A percentile compares a stretch with the other conserved stretches of the same genome.
phyloP scores from a whole-genome alignment of 2,797 vertebrate genomes.

The Circus cinereus region DNA sequence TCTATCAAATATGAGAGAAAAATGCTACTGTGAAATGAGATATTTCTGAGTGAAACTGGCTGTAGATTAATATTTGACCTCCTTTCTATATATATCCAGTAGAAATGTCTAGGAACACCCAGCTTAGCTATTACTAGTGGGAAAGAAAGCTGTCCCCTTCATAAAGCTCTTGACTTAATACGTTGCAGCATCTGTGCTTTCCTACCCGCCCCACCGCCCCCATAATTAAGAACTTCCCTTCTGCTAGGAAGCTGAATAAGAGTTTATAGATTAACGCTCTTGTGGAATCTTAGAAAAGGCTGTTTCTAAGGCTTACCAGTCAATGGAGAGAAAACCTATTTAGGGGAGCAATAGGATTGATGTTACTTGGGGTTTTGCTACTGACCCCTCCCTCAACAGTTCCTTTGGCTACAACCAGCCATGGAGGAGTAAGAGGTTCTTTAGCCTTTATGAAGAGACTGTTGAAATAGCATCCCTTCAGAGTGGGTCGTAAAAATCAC shows the following conservation, averaged over 20 bases:
- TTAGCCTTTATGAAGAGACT: background rate
- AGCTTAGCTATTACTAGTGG: constrained; percentile 21
- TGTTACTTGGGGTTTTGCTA: background rate
- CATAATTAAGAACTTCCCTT: constrained; percentile 48
- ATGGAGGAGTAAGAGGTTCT: background rate
- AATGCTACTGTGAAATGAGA: background rate
- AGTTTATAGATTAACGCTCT: constrained; percentile 2
- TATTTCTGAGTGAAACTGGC: constrained; percentile 34
- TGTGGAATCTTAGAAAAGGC: background rate
- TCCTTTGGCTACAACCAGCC: background rate
- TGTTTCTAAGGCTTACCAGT: background rate
- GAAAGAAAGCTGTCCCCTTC: constrained; percentile 27
- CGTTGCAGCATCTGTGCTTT: constrained; percentile 7
- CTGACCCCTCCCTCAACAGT: background rate
- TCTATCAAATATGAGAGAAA: background rate
- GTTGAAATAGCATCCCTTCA: background rate
- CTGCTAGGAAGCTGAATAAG: constrained; percentile 22
- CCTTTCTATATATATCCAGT: constrained; percentile 57
- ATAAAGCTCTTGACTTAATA: constrained; percentile 49
- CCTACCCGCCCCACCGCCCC: too few relatives aligned
- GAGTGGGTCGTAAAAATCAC: background rate
- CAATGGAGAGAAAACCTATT: background rate
- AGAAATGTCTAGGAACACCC: constrained; percentile 59
- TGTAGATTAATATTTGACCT: constrained; percentile 62
- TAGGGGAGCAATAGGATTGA: background rate